These are phyloP conservation scores for Chiloscyllium plagiosum DNA, from an alignment of 2,113 vertebrate genomes.

Conservation along the genomic window DNA sequence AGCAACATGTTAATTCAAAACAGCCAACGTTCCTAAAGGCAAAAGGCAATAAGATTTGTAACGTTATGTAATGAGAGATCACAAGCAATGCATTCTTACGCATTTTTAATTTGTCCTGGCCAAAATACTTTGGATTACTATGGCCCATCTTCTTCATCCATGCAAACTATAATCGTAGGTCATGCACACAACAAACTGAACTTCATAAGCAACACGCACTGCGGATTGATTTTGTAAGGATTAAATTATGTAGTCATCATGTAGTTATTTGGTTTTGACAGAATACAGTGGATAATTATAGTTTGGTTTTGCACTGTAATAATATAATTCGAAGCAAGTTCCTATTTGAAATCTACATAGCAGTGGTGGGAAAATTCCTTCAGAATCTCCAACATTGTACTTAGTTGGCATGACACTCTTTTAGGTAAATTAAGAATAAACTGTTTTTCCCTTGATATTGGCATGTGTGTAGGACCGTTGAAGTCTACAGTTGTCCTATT, in stretches of 20 bases:
- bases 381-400: conserved; percentile 61
- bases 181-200: background rate
- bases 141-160: background rate
- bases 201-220: background rate
- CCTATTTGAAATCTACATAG: conserved; percentile 55
- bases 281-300: conserved; percentile 17
- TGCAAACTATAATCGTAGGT: background rate
- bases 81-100: background rate
- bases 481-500: background rate
- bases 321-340: conserved; percentile 50
- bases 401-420: conserved; percentile 65
- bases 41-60: background rate
- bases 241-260: background rate
- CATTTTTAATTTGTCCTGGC: background rate
- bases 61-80: no score
- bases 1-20: background rate
- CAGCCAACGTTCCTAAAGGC: background rate
- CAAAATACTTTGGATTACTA: conserved; percentile 25
- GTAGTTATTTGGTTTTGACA: conserved; percentile 15
- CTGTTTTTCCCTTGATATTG: conserved; percentile 53
- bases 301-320: conserved; percentile 39
- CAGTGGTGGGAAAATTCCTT: conserved; percentile 61
- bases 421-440: conserved; percentile 55
- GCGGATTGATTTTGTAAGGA: background rate
- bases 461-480: background rate